Conservation (phyloP, 2,113 vertebrate genomes). For the Lampris incognitus region DNA sequence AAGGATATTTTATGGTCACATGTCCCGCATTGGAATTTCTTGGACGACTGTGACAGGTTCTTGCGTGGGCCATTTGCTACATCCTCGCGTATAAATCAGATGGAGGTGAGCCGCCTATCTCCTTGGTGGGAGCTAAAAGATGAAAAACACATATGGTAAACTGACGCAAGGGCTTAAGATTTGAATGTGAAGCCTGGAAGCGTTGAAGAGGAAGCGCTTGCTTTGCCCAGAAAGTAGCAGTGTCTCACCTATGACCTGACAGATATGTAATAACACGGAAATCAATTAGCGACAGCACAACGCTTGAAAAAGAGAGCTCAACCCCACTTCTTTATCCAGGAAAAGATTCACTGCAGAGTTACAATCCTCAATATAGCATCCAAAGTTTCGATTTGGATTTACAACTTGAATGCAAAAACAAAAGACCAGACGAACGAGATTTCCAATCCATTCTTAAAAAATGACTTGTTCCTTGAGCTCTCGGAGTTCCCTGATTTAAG, state of each 20-base stretch:
- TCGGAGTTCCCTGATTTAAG: conserved; percentile 28
- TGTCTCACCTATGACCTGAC: conserved; percentile 46
- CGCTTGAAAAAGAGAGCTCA: conserved; percentile 28
- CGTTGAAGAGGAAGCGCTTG: conserved; percentile 8
- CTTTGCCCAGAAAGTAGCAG: conserved; percentile 35
- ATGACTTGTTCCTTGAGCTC: conserved; percentile 16
- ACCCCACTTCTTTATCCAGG: conserved; percentile 14
- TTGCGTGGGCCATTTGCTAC: conserved; percentile 42
- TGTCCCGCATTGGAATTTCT: conserved; percentile 50
- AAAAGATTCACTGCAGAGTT: conserved; percentile 20
- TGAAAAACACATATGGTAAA: conserved; percentile 66
- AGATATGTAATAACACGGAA: conserved; percentile 28
- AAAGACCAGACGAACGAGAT: conserved; percentile 13
- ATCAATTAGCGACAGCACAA: conserved; percentile 24
- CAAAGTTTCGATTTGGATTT: conserved; percentile 2
- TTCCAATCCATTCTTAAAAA: conserved; percentile 5
- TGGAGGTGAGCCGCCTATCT: conserved; percentile 47
- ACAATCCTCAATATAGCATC: conserved; percentile 4
- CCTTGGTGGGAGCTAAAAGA: conserved; percentile 39
- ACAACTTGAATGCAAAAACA: neutral
- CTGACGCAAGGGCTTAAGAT: conserved; percentile 34
- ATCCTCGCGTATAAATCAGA: conserved; percentile 72
- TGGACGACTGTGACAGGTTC: conserved; percentile 29
- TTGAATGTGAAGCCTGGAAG: conserved; percentile 29
- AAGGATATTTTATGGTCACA: conserved; percentile 41